Evolutionary conservation across 2,113 vertebrate genomes (phyloP).

Genomic region (Falco punctatus): DNA sequence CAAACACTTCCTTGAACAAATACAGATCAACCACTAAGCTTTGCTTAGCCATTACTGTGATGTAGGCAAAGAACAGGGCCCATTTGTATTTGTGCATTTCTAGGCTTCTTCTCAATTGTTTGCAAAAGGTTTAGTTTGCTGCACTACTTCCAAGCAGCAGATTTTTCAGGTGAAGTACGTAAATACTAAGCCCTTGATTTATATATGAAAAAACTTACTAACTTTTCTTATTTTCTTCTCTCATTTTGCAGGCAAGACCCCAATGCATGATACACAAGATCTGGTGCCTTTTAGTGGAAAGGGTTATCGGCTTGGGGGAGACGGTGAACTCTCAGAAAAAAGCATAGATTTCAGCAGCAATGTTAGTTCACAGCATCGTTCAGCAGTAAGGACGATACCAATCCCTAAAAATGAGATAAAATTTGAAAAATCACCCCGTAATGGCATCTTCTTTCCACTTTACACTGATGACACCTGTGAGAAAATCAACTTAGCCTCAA

Average conservation of each 20-base stretch:
- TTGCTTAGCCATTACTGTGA: neutral
- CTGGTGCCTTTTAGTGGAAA: constrained; percentile 86
- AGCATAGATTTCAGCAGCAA: neutral
- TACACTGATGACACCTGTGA: neutral
- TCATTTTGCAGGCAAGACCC: constrained; percentile 70
- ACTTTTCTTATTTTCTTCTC: neutral
- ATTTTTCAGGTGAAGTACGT: neutral
- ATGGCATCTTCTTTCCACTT: neutral
- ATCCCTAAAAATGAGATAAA: constrained; percentile 36
- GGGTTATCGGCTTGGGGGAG: constrained; percentile 83
- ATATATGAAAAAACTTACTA: neutral
- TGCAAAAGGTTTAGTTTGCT: neutral
- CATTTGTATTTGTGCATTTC: neutral
- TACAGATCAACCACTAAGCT: neutral
- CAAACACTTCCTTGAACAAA: neutral
- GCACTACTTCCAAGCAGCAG: neutral
- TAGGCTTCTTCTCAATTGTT: neutral
- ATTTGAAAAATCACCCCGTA: neutral
- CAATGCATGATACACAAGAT: constrained; percentile 63
- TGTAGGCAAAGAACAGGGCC: neutral
- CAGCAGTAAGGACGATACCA: neutral
- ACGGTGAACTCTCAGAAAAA: neutral
- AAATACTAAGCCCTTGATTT: neutral
- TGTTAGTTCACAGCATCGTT: neutral
- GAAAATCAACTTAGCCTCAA: neutral